Conservation (phyloP, 2,888 invertebrate species). For the Rhingia campestris region DNA sequence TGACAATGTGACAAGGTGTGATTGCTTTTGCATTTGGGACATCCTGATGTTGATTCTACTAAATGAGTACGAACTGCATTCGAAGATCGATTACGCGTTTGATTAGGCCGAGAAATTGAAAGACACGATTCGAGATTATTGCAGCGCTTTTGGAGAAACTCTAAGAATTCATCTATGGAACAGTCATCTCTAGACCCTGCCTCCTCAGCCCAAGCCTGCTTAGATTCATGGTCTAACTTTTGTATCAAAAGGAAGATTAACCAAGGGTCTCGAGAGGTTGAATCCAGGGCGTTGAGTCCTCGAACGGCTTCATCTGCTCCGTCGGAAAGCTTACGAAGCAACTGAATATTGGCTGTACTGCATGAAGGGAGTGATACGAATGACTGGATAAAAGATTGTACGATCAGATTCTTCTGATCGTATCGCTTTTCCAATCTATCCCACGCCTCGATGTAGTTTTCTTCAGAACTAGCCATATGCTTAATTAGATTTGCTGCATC, state of each 20-base stretch:
- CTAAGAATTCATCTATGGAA: slow-evolving; percentile 35
- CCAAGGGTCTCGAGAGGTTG: slow-evolving; percentile 42
- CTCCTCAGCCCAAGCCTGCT: slow-evolving; percentile 33
- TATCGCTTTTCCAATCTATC: slow-evolving; percentile 12
- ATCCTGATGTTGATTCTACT: slow-evolving; percentile 11
- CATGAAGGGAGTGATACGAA: slow-evolving; percentile 15
- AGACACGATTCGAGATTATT: slow-evolving; percentile 28
- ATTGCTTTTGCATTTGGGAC: slow-evolving; percentile 29
- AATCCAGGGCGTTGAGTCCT: slow-evolving; percentile 24
- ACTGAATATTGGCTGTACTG: neutral
- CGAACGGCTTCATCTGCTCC: slow-evolving; percentile 49
- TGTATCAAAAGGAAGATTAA: slow-evolving; percentile 39
- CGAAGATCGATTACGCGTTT: neutral
- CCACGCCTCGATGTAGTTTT: slow-evolving; percentile 28
- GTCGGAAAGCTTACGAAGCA: slow-evolving; percentile 46
- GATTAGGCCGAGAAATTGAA: neutral
- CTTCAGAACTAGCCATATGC: neutral
- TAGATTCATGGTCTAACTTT: slow-evolving; percentile 37
- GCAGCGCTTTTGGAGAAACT: slow-evolving; percentile 46
- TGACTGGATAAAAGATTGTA: neutral
- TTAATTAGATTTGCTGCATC: neutral
- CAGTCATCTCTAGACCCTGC: neutral
- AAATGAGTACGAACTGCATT: slow-evolving; percentile 35
- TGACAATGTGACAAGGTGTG: slow-evolving; percentile 23
- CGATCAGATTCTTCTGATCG: neutral